These are phyloP conservation scores for Lasioglossum vierecki DNA, from an alignment of 2,888 invertebrate species.

Conservation along the genomic window DNA sequence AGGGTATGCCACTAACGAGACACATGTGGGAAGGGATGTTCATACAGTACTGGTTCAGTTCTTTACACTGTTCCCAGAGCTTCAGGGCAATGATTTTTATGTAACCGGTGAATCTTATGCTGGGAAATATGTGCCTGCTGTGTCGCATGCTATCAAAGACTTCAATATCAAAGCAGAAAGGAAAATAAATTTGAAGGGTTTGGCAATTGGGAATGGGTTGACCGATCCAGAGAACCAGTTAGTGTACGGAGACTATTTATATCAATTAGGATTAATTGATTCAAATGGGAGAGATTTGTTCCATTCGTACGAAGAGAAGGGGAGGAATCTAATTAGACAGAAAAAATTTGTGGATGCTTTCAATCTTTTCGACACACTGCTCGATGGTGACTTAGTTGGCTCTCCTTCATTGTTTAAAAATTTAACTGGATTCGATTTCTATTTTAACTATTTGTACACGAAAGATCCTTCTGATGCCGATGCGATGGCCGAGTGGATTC, in stretches of 20 bases:
- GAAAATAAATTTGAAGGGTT: conserved; percentile 89
- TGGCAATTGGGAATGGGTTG: conserved; percentile 92
- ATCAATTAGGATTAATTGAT: conserved; percentile 90
- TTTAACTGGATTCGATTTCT: conserved; percentile 90
- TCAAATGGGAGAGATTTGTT: conserved; percentile 87
- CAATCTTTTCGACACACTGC: conserved; percentile 88
- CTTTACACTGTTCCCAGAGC: conserved; percentile 92
- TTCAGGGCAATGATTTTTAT: conserved; percentile 91
- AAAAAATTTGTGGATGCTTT: conserved; percentile 89
- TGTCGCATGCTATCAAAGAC: conserved; percentile 90
- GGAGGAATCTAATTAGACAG: conserved; percentile 86
- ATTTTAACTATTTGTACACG: conserved; percentile 90
- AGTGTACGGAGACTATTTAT: conserved; percentile 91
- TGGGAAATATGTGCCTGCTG: conserved; percentile 92
- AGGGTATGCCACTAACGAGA: conserved; percentile 92
- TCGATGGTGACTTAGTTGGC: conserved; percentile 88
- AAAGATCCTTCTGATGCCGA: conserved; percentile 85
- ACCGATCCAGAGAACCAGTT: conserved; percentile 92
- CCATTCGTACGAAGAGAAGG: conserved; percentile 86
- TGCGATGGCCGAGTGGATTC: conserved; percentile 87
- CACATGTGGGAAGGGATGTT: conserved; percentile 91
- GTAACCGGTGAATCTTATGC: conserved; percentile 96
- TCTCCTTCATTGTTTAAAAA: conserved; percentile 88
- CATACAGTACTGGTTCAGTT: conserved; percentile 92
- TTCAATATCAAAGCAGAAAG: conserved; percentile 86